Conservation (phyloP, 2,797 vertebrate species). For the Selene dorsalis region DNA sequence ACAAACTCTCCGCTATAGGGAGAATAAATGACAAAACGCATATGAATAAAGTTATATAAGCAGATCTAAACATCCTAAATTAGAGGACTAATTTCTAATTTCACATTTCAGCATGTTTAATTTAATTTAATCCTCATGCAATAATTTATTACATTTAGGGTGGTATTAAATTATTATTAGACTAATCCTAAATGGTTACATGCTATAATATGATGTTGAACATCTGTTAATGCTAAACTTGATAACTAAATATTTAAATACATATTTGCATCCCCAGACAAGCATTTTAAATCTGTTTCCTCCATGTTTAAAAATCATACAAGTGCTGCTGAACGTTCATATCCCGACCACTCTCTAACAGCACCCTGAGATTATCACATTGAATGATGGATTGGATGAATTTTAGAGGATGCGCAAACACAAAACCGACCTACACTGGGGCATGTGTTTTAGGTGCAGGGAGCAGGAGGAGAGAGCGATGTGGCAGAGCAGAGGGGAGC, state of each 20-base stretch:
- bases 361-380: conserved; percentile 52
- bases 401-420: conserved; percentile 65
- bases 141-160: conserved; percentile 48
- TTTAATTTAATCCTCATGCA: conserved; percentile 53
- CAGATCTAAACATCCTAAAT: conserved; percentile 41
- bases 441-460: conserved; percentile 63
- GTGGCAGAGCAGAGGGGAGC: conserved; percentile 72
- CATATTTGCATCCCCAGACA: conserved; percentile 34
- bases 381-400: conserved; percentile 68
- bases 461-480: conserved; percentile 67
- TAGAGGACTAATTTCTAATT: conserved; percentile 61
- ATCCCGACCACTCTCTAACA: conserved; percentile 34
- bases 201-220: conserved; percentile 53
- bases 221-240: conserved; percentile 67
- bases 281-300: conserved; percentile 24
- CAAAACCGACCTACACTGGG: conserved; percentile 70
- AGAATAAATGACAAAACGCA: conserved; percentile 28
- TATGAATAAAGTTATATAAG: conserved; percentile 27
- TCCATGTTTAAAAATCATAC: conserved; percentile 8
- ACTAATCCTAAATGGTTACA: conserved; percentile 57
- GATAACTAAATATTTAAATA: conserved; percentile 49
- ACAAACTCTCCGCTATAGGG: conserved; percentile 27
- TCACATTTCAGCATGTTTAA: conserved; percentile 28
- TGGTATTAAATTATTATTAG: conserved; percentile 48
- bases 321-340: conserved; percentile 49